Evolutionary conservation across 2,888 invertebrate genomes (phyloP).

Genomic region (Julus scandinavius): DNA sequence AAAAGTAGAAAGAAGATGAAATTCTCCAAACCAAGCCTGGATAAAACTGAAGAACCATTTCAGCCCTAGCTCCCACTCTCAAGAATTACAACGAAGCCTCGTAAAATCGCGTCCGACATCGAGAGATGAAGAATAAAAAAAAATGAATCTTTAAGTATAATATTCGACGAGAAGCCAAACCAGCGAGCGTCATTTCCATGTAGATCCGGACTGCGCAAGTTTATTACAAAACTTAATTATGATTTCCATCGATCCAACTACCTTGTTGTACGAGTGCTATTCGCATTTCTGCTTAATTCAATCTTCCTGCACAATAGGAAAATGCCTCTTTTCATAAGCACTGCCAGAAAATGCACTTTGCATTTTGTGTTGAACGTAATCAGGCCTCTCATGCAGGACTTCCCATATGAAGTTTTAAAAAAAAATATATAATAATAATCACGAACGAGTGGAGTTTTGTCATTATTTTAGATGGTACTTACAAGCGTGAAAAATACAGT

Average conservation of each 20-base stretch:
- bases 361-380: not conserved
- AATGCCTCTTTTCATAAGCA: not conserved
- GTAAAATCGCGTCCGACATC: not conserved
- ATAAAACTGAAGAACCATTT: not conserved
- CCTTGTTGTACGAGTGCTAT: not conserved
- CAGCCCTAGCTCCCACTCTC: too few species aligned
- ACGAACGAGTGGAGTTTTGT: constrained; percentile 8
- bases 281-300: constrained; percentile 16
- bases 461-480: constrained; percentile 34
- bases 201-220: constrained; percentile 19
- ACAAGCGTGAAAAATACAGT: not conserved
- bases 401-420: not conserved
- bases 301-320: not conserved
- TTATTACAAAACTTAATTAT: constrained; percentile 26
- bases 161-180: not conserved
- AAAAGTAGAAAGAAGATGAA: not conserved
- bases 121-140: not conserved
- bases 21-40: not conserved
- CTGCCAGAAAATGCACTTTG: not conserved
- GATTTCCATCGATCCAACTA: not conserved
- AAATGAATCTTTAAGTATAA: constrained; percentile 5
- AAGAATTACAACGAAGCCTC: not conserved
- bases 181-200: not conserved
- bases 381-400: not conserved
- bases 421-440: constrained; percentile 9